phyloP scores from a whole-genome alignment of 2,888 invertebrate species.

The Tridacna crocea region DNA sequence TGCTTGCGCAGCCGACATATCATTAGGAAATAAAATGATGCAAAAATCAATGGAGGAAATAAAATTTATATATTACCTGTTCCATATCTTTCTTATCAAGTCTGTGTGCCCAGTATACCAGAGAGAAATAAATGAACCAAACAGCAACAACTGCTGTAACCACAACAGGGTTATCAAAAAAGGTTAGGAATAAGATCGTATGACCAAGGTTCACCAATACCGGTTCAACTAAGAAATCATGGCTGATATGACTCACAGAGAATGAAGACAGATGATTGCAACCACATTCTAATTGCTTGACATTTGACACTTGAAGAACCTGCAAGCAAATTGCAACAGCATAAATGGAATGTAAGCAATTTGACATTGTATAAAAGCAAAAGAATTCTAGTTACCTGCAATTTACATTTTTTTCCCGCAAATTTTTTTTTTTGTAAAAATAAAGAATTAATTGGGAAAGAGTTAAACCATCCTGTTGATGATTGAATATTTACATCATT shows the following conservation, averaged over 20 bases:
- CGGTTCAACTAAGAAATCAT: slow-evolving; percentile 53
- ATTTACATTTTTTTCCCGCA: too few relatives aligned
- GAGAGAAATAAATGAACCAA: slow-evolving; percentile 71
- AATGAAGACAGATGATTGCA: slow-evolving; percentile 68
- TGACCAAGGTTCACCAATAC: slow-evolving; percentile 64
- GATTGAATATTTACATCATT: too few relatives aligned
- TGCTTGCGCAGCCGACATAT: too few relatives aligned
- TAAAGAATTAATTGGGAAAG: too few relatives aligned
- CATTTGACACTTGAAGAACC: slow-evolving; percentile 42
- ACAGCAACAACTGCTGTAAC: slow-evolving; percentile 67
- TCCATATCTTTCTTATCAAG: slow-evolving; percentile 66
- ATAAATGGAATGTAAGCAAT: too few relatives aligned
- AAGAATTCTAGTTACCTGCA: too few relatives aligned
- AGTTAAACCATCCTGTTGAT: too few relatives aligned
- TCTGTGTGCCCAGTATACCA: slow-evolving; percentile 69
- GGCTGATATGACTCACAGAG: slow-evolving; percentile 62
- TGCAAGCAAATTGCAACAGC: slow-evolving; percentile 13
- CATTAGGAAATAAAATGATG: too few relatives aligned
- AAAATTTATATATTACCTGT: slow-evolving; percentile 48
- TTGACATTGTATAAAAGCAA: too few relatives aligned
- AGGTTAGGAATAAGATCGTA: slow-evolving; percentile 67
- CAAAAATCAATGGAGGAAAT: too few relatives aligned
- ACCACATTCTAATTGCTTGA: slow-evolving; percentile 54
- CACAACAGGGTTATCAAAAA: slow-evolving; percentile 78
- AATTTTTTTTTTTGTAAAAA: too few relatives aligned